Evolutionary conservation across 1,140 invertebrate species (phyloP), one percentile per base, ranked within the genome.

Genomic region (Lordiphosa collinella): DNA sequence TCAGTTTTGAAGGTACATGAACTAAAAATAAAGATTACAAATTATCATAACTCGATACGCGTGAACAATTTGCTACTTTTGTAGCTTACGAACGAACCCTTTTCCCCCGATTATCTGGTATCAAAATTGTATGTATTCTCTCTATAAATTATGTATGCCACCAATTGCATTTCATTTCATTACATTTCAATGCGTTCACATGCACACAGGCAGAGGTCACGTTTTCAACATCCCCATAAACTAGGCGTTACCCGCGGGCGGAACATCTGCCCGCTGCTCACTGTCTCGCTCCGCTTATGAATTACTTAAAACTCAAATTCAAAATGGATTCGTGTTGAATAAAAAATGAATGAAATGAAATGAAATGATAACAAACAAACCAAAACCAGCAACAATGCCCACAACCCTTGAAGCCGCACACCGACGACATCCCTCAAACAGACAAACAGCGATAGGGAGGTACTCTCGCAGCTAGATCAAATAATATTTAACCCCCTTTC

Each of bases 331-430:
- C 64, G 38, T 48, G 25, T 47, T 35, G 22, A 47, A 51, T 55
- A 68, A 84, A 61, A 82, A 72, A 56, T 65, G 54, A 67, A 52
- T 52, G 55, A 79, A 79, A 70, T 52, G 55, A 79, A 79, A 70
- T 72, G 60, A 73, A 82, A 65, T 72, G 71, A 71, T 68, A 64
- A 59, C 61, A 69, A 71, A 67, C 55, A 56, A 35, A 44, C 32
- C 53, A 79, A 50, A 55, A 54, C 43, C 67, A 70, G 14, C 18
- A 18, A 18, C 18, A 18, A 18, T 18, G 7, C 22, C 22, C 22
- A 25, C 22, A 25, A 25, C 22, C n/a, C n/a, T n/a, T n/a, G n/a
- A n/a, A n/a, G n/a, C n/a, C n/a, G n/a, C n/a, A n/a, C n/a, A n/a
- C 22, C 22, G 5, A 25, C 22, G 7, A 25, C 22, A 6, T 7